Percentiles rank a stretch among this genome's conserved stretches.
Evolutionary conservation across 2,888 invertebrate genomes (phyloP).

Genomic region (Gortyna flavago): DNA sequence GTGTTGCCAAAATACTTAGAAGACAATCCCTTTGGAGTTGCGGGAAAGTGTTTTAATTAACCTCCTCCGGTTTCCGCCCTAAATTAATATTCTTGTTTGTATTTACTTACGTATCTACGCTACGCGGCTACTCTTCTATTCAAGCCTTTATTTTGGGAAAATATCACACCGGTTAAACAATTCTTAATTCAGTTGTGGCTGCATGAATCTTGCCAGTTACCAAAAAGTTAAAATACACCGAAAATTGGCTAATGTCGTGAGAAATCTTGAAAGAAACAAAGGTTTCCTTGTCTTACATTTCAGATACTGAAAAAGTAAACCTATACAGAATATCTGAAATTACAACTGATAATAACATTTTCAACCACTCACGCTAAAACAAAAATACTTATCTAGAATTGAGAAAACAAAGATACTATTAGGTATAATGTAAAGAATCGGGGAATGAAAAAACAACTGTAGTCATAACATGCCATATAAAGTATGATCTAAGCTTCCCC

Average conservation of each 20-base stretch:
- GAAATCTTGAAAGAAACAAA: not conserved
- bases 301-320: not conserved
- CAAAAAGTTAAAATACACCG: no score
- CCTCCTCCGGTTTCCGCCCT: conserved; percentile 41
- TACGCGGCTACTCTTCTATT: not conserved
- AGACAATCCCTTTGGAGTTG: conserved; percentile 59
- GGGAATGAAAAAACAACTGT: conserved; percentile 25
- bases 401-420: conserved; percentile 15
- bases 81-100: conserved; percentile 58
- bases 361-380: not conserved
- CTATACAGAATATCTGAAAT: not conserved
- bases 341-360: not conserved
- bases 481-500: conserved; percentile 25
- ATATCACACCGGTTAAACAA: not conserved
- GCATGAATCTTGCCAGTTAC: not conserved
- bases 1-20: conserved; percentile 61
- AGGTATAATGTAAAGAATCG: conserved; percentile 27
- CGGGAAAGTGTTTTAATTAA: conserved; percentile 63
- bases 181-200: not conserved
- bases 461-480: conserved; percentile 37
- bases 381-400: conserved; percentile 26
- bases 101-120: conserved; percentile 36
- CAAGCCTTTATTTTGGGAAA: conserved; percentile 10
- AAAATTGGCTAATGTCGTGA: not conserved
- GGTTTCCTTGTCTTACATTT: not conserved